A percentile compares a stretch with the other conserved stretches of the same genome.
These are phyloP conservation scores for Manis crassicaudata DNA, from an alignment of 2,797 vertebrate species.

Conservation along the genomic window DNA sequence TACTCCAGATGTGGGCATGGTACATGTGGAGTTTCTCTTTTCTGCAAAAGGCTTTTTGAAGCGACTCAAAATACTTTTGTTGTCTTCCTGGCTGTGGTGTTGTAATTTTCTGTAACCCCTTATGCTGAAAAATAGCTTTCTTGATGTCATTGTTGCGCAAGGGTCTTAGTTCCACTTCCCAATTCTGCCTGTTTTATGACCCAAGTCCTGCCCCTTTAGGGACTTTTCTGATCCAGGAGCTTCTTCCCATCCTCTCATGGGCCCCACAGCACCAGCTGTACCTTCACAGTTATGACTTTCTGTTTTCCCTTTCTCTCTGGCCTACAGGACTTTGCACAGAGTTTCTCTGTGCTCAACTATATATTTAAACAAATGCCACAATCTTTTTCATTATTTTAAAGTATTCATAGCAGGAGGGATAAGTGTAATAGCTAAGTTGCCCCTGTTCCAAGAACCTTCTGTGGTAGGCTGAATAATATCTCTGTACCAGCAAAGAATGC, in stretches of 20 bases:
- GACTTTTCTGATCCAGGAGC: not conserved
- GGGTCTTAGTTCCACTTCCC: not conserved
- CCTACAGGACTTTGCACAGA: not conserved
- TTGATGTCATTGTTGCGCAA: not conserved
- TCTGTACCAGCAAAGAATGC: fast-evolving
- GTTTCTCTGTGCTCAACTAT: not conserved
- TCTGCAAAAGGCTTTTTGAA: not conserved
- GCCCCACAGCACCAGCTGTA: fast-evolving
- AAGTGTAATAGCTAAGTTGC: not conserved
- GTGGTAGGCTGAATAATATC: not conserved
- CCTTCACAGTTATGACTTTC: not conserved
- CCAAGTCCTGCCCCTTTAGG: not conserved
- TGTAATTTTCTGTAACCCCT: not conserved
- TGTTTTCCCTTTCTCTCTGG: not conserved
- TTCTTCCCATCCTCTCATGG: not conserved
- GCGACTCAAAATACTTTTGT: not conserved
- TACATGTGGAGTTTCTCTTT: not conserved
- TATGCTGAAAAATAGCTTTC: not conserved
- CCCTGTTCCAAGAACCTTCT: not conserved
- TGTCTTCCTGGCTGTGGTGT: not conserved
- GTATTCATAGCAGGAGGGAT: not conserved
- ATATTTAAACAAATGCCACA: not conserved
- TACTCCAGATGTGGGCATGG: not conserved
- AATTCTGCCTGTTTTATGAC: not conserved
- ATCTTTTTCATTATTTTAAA: not conserved